Evolutionary conservation across 2,888 invertebrate genomes (phyloP), one percentile per base, ranked within the genome.

Genomic region (Volucella inflata): DNA sequence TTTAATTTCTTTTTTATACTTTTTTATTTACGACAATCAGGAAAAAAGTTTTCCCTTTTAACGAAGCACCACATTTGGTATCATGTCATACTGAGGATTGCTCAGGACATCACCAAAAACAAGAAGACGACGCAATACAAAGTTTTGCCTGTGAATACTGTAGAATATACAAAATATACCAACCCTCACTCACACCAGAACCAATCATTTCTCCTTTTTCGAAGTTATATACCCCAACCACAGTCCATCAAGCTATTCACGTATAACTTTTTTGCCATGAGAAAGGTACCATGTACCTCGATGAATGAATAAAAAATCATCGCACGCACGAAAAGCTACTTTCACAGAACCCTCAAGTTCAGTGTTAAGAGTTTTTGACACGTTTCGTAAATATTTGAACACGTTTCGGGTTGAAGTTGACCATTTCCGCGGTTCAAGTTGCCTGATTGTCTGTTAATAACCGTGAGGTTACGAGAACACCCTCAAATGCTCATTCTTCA

Each of bases 321-420:
- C 14, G 53, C 51, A 67, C 68, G 62, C 64, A 42, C 53, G 48
- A 65, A 71, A 30, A 48, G 14, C 71, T 67, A 71, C 76, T 64
- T 68, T 71, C 57, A 30, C 30, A 3, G 30, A 71, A 75, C 70
- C 72, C 65, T 71, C 36, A 67, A 74, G 59, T 83, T 84, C 55
- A 44, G 51, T 42, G 59, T 30, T 30, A 30, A 30, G 75, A 84
- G 90, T 89, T 90, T 90, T 91, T 91, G 91, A 90, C 91, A 91
- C 91, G 91, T 91, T 91, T 91, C 88, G 91, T 89, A 91, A 91
- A 91, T 91, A 91, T 91, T 91, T 91, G 90, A 90, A 90, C 91
- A 90, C 89, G 91, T 90, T 88, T 88, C 50, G 55, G 67, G 60
- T 67, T 85, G 72, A 81, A 85, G 85, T 85, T 85, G 85, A 85